Base-by-base conservation (phyloP, 1,140 invertebrate species). In the Mactra quadrangularis region DNA sequence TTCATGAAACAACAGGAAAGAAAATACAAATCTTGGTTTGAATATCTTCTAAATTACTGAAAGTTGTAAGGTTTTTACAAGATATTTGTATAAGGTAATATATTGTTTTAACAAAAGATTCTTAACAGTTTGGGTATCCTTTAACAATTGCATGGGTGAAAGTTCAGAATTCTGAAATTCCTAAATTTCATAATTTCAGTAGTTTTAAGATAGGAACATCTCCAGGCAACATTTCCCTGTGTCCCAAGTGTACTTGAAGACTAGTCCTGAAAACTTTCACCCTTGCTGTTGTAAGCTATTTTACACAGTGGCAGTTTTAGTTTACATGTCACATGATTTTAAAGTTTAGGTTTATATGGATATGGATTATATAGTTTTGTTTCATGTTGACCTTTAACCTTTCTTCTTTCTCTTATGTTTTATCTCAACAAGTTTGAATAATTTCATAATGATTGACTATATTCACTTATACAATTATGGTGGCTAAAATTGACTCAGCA, bases 361-460 rank as follows among this genome's bases (percentile, higher is more conserved):
- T n/a, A n/a, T n/a, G n/a, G n/a, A 41, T 7, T 11, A 31, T 52
- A 68, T 68, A 22, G 64, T 68, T 68, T 52, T 68, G 64, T 68
- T 68, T 68, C 64, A 68, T 68, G 27, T 68, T 68, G 64, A 68
- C 64, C 38, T 15, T 41, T 15, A 15, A 7, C 38, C n/a, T n/a
- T 41, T 41, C 15, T 41, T 41, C 38, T 41, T 41, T 41, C 15
- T 15, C 15, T 41, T 41, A 7, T 41, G 6, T 41, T 15, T 41
- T 15, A 6, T 41, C 15, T 7, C 6, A 15, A 41, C 6, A 7
- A 41, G 6, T 41, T 41, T 41, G 15, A 41, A 41, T 6, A 7
- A 41, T 41, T 6, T 7, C 6, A 7, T 41, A 41, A 41, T 41
- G 6, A 41, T 15, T 41, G 6, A 7, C 38, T 62, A 2, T 59